Conservation (phyloP, 2,888 invertebrate genomes). For the Pammene fasciana region DNA sequence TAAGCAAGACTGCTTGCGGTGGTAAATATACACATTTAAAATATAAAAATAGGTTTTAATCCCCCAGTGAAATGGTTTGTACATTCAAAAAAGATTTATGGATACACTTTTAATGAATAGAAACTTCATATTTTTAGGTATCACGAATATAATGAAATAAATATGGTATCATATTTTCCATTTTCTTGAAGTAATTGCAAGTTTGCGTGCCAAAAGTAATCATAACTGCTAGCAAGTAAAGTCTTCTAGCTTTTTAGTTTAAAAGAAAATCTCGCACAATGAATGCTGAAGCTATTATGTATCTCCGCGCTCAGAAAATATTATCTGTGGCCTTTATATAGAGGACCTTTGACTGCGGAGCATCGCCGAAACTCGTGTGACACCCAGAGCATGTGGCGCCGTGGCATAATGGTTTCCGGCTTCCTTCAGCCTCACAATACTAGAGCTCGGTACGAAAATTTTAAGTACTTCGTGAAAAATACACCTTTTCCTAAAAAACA, state of each 20-base stretch:
- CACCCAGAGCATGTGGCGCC: conserved; percentile 68
- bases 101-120: neutral
- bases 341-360: conserved; percentile 54
- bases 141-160: neutral
- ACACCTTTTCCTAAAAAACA: conserved; percentile 57
- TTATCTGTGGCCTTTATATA: conserved; percentile 42
- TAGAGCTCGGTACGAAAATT: conserved; percentile 65
- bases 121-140: neutral
- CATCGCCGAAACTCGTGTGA: conserved; percentile 67
- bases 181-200: conserved; percentile 23
- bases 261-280: conserved; percentile 14
- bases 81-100: conserved; percentile 6
- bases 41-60: conserved; percentile 55
- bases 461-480: conserved; percentile 60
- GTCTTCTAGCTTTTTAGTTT: conserved; percentile 36
- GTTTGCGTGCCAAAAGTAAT: conserved; percentile 32
- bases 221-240: conserved; percentile 33
- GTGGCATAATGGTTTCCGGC: conserved; percentile 80
- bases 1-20: neutral
- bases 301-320: conserved; percentile 39
- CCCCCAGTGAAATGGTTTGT: neutral
- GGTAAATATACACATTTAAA: conserved; percentile 30
- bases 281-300: conserved; percentile 12
- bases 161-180: neutral
- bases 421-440: conserved; percentile 72